Evolutionary conservation across 1,140 invertebrate species (phyloP), one percentile per base, ranked within the genome.

Genomic region (Globodera rostochiensis): DNA sequence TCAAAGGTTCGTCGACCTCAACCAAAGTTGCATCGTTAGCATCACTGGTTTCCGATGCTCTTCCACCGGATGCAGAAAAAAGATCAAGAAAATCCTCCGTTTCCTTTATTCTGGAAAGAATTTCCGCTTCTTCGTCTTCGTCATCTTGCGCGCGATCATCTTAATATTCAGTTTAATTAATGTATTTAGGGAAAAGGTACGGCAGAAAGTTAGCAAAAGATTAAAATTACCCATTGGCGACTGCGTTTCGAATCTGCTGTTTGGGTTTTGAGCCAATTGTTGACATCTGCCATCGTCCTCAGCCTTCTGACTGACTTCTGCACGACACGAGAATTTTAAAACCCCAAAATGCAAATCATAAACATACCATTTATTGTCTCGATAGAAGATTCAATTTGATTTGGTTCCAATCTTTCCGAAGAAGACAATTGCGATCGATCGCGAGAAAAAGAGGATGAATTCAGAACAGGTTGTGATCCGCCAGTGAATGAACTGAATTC

Each of bases 401-500:
- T 78, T 45, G 77, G 45, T 25, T 69, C 80, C 45, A 81, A 8
- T 21, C 60, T 49, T 77, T 67, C 80, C 53, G 1, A 66, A 79
- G 7, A 67, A 53, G 60, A 60, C 49, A 36, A 50, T 49, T 49
- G 76, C 45, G 21, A 36, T 5, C 76, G 76, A n/a, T 78, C 76
- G 19, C 70, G 53, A 3, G 76, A 21, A 47, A 78, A 78, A 19
- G 60, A 49, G n/a, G 46, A 69, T 6, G 76, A 69, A 9, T 78
- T 78, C n/a, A 84, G 64, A 47, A 81, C 83, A 2, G 83, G 83
- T 25, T 84, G 83, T 0, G 83, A 84, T 6, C 83, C 83, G 46
- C 83, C 83, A 13, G 49, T 79, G 46, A 84, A 84, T 19, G 83
- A 77, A 50, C 83, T 84, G 4, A 66, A 25, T 66, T 77, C 50